Conservation (phyloP, 2,797 vertebrate genomes). For the Syngnathus rostellatus region DNA sequence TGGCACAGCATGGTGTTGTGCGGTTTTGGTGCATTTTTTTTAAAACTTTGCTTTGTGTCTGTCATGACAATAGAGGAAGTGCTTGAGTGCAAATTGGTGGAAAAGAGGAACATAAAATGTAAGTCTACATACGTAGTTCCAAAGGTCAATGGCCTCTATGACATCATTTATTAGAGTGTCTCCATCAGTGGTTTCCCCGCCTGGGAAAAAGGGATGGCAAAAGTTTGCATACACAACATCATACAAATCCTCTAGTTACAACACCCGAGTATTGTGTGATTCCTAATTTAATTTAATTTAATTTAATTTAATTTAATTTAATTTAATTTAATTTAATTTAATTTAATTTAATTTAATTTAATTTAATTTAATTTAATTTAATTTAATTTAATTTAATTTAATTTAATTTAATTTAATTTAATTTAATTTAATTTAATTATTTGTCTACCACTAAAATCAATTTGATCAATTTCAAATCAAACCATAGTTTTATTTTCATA, state of each 20-base stretch:
- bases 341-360: too few species aligned
- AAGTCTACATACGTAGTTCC: conserved; percentile 45
- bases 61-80: conserved; percentile 47
- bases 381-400: not conserved
- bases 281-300: not conserved
- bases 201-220: not conserved
- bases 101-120: conserved; percentile 44
- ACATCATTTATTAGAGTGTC: not conserved
- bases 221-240: not conserved
- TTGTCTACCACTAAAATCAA: not conserved
- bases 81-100: conserved; percentile 20
- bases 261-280: not conserved
- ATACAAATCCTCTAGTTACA: not conserved
- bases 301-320: too few species aligned
- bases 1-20: not conserved
- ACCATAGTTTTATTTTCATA: not conserved
- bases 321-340: too few species aligned
- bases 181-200: not conserved
- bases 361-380: too few species aligned
- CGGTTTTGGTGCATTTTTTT: conserved; percentile 4
- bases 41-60: not conserved
- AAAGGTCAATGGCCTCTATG: not conserved
- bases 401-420: too few species aligned
- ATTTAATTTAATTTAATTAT: too few species aligned
- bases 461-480: not conserved